Conservation (phyloP, 2,797 vertebrate species). For the Pseudopleuronectes americanus region DNA sequence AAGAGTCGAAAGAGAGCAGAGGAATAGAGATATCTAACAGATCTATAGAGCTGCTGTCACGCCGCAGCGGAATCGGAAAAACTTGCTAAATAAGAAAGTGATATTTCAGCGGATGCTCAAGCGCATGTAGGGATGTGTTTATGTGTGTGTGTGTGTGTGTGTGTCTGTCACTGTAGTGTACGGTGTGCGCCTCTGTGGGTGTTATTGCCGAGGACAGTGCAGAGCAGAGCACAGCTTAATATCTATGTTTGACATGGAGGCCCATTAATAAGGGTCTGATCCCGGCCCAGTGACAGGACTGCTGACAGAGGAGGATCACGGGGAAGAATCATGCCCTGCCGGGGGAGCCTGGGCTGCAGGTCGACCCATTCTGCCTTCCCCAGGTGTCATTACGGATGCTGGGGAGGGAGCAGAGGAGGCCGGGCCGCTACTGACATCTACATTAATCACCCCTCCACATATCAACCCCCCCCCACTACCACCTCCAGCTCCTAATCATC, state of each 20-base stretch:
- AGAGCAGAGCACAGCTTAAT: conserved; percentile 84
- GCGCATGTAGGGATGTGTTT: conserved; percentile 45
- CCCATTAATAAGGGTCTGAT: conserved; percentile 90
- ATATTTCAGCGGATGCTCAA: conserved; percentile 61
- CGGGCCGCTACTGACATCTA: conserved; percentile 82
- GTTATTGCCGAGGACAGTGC: conserved; percentile 66
- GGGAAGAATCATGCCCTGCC: conserved; percentile 84
- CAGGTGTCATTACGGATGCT: conserved; percentile 86
- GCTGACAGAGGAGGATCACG: conserved; percentile 89
- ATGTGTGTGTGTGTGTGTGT: conserved; percentile 4
- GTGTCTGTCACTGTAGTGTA: conserved; percentile 58
- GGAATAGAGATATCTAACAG: conserved; percentile 53
- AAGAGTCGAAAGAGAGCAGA: conserved; percentile 34
- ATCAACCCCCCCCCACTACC: conserved; percentile 31
- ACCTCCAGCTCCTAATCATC: conserved; percentile 80
- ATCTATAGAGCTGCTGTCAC: conserved; percentile 55
- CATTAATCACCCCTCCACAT: conserved; percentile 87
- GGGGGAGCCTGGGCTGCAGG: conserved; percentile 79
- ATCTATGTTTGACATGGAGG: conserved; percentile 87
- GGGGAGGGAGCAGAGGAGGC: conserved; percentile 64
- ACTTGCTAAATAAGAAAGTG: conserved; percentile 67
- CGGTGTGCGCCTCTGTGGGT: conserved; percentile 56
- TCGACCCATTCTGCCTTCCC: conserved; percentile 74
- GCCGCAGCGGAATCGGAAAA: conserved; percentile 49
- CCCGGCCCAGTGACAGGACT: conserved; percentile 85